Evolutionary conservation across 2,113 vertebrate species (phyloP).

Genomic region (Arothron firmamentum): DNA sequence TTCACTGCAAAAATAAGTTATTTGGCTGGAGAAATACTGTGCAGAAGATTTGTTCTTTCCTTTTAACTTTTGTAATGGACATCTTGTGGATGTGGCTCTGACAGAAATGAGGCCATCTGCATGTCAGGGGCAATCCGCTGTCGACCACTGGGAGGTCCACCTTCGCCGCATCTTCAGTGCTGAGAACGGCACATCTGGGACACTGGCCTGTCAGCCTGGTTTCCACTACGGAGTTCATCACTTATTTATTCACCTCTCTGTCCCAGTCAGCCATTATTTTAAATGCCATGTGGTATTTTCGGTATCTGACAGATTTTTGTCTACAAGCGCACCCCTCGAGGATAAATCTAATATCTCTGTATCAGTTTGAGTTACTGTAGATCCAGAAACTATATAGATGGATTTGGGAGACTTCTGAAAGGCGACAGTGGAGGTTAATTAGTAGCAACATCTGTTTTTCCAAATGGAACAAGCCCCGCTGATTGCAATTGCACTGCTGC

Average conservation of each 20-base stretch:
- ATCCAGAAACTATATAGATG: no score
- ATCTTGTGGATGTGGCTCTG: slow-evolving; percentile 44
- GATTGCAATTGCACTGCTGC: no score
- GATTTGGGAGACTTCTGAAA: no score
- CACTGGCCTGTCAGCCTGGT: slow-evolving; percentile 51
- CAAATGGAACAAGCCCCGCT: no score
- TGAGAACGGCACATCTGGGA: slow-evolving; percentile 56
- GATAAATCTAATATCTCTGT: not conserved
- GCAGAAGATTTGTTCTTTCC: not conserved
- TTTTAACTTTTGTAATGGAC: slow-evolving; percentile 52
- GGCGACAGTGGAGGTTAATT: no score
- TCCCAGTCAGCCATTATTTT: slow-evolving; percentile 35
- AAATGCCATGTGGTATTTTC: slow-evolving; percentile 60
- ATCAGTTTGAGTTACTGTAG: slow-evolving; percentile 4
- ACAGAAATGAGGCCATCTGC: slow-evolving; percentile 62
- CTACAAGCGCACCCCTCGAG: not conserved
- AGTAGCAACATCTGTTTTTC: no score
- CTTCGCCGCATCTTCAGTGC: slow-evolving; percentile 50
- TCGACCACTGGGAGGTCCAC: slow-evolving; percentile 35
- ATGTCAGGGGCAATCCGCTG: slow-evolving; percentile 43
- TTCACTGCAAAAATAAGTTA: slow-evolving; percentile 2
- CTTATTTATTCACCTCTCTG: slow-evolving; percentile 42
- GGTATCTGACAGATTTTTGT: not conserved
- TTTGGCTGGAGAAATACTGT: slow-evolving; percentile 7
- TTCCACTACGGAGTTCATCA: slow-evolving; percentile 51